These are phyloP conservation scores for Elaphurus davidianus DNA, from an alignment of 2,113 vertebrate species.

Conservation along the genomic window DNA sequence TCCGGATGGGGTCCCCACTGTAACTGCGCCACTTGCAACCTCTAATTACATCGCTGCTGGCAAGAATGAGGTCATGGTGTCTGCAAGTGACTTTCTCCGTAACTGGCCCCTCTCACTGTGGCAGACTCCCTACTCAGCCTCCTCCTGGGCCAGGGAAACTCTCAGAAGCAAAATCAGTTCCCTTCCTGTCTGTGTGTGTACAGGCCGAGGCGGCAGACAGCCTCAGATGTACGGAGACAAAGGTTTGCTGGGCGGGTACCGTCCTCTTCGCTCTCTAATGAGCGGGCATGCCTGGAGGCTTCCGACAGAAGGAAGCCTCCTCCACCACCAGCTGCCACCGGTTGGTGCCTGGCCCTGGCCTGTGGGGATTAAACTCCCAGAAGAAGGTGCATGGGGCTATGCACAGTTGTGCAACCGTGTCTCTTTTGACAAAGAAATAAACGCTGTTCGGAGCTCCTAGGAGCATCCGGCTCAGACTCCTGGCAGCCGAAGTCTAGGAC, in stretches of 20 bases:
- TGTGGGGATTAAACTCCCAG: neutral
- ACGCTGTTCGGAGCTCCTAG: rapidly evolving
- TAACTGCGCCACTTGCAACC: neutral
- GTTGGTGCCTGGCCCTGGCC: neutral
- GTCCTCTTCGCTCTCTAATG: neutral
- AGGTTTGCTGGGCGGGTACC: neutral
- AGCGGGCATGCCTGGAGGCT: neutral
- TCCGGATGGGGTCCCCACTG: neutral
- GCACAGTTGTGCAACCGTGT: neutral
- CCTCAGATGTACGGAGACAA: neutral
- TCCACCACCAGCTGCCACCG: neutral
- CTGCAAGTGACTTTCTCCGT: conserved; percentile 21
- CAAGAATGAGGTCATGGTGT: conserved; percentile 7
- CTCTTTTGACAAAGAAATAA: neutral
- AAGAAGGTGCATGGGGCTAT: neutral
- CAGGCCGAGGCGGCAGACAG: neutral
- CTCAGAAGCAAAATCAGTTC: neutral
- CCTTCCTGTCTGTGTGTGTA: neutral
- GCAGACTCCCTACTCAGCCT: neutral
- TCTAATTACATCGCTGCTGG: neutral
- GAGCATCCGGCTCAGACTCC: neutral
- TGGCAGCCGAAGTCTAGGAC: neutral
- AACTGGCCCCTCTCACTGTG: neutral
- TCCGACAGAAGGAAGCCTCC: neutral
- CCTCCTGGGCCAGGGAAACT: neutral